Evolutionary conservation across 2,888 invertebrate genomes (phyloP), one percentile per base, ranked within the genome.

Genomic region (Drosophila paracracens): DNA sequence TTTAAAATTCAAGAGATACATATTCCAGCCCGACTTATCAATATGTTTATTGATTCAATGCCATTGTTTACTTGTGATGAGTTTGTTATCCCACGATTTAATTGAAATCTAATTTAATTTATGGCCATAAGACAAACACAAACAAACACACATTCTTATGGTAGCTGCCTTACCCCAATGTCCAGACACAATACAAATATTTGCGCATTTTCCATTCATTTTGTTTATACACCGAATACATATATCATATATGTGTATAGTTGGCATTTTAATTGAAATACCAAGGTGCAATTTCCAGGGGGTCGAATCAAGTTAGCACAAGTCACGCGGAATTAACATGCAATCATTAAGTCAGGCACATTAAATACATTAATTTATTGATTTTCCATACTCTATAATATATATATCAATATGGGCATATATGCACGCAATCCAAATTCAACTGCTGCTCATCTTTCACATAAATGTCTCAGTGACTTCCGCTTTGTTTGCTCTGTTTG

Each of bases 281-380:
- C 79, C 83, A 38, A 48, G 50, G 52, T 36, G 25, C 46, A 46
- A 58, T 33, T 38, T 52, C 48, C 48, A 27, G 61, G 46, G 25
- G 61, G 38, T n/a, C 36, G 18, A 48, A 29, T 31, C 57, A 79
- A 82, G 76, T 71, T 74, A 64, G 57, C 74, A 67, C 70, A 80
- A 73, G 68, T 79, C 82, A 76, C 66, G 79, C 88, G 83, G 79
- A 79, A 88, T 70, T 72, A 82, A 88, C 71, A 76, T 59, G 70
- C 67, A 81, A 81, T 84, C 85, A 82, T 82, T 74, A 67, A 72
- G 76, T 81, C 81, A 73, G 69, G 79, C 79, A 64, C 68, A 85
- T 81, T 84, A 84, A 87, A 81, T 69, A 81, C 81, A 88, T 76
- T 88, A 84, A 84, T 81, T 81, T 88, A 84, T 88, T 81, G 84